phyloP scores from a whole-genome alignment of 2,888 invertebrate genomes.

The Drosophila affinis region DNA sequence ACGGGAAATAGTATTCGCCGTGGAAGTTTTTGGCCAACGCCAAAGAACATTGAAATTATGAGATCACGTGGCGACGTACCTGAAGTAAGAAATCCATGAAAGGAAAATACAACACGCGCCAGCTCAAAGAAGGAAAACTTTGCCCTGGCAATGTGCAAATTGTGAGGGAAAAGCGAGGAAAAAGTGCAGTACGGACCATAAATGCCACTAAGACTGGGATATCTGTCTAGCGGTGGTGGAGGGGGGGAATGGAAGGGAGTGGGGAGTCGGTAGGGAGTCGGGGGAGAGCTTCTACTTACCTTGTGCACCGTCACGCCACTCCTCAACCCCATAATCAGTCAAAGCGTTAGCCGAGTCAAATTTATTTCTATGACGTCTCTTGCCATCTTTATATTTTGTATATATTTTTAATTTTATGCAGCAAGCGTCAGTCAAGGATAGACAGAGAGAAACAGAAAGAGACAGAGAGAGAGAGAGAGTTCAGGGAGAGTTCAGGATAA shows the following conservation, averaged over 20 bases:
- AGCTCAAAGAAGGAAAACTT: constrained; percentile 22
- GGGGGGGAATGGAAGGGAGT: background rate
- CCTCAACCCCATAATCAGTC: constrained; percentile 89
- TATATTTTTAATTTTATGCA: constrained; percentile 69
- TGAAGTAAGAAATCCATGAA: constrained; percentile 60
- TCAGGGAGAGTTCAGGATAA: constrained; percentile 52
- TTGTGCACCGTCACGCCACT: constrained; percentile 87
- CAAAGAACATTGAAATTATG: constrained; percentile 39
- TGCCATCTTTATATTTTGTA: constrained; percentile 80
- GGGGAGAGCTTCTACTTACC: constrained; percentile 66
- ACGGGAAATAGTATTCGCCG: constrained; percentile 13
- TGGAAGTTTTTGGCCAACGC: constrained; percentile 34
- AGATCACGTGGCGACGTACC: constrained; percentile 56
- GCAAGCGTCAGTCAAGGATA: constrained; percentile 60
- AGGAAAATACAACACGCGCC: constrained; percentile 60
- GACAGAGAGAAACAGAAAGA: background rate
- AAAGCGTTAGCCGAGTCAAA: constrained; percentile 86
- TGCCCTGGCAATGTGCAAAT: constrained; percentile 49
- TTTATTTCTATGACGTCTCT: constrained; percentile 84
- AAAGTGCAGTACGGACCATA: constrained; percentile 51
- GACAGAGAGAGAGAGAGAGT: constrained; percentile 21
- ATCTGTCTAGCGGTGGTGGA: constrained; percentile 4
- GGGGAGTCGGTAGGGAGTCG: constrained; percentile 9
- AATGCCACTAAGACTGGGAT: constrained; percentile 46
- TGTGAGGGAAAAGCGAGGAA: constrained; percentile 36